phyloP scores from a whole-genome alignment of 2,113 vertebrate species.

The Trogon melanurus region DNA sequence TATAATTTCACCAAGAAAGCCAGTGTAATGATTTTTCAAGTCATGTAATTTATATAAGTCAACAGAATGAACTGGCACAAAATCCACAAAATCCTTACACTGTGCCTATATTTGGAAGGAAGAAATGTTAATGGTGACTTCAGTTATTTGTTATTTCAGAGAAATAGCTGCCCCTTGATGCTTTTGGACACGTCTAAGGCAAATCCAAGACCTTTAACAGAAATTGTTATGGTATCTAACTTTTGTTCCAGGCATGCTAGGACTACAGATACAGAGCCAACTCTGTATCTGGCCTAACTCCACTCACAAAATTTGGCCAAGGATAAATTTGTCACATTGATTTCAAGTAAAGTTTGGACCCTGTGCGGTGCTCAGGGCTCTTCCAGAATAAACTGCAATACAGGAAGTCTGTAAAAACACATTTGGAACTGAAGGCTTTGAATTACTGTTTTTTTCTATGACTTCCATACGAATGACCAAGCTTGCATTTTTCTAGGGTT shows the following conservation, averaged over 20 bases:
- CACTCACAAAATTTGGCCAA: slow-evolving; percentile 21
- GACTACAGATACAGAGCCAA: not conserved
- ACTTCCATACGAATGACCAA: not conserved
- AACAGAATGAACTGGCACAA: not conserved
- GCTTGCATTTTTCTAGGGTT: not conserved
- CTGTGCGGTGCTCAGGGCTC: not conserved
- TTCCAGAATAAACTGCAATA: not conserved
- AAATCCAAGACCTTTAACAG: slow-evolving; percentile 33
- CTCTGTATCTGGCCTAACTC: not conserved
- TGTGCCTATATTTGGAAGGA: not conserved
- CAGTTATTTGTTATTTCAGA: slow-evolving; percentile 8
- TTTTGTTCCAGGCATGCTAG: slow-evolving; percentile 6
- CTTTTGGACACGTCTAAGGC: not conserved
- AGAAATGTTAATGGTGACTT: not conserved
- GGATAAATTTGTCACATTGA: not conserved
- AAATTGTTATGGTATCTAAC: not conserved
- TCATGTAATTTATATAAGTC: not conserved
- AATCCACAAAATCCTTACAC: not conserved
- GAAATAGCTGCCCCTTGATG: not conserved
- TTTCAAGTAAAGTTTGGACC: not conserved
- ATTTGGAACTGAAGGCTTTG: not conserved
- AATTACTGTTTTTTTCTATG: not conserved
- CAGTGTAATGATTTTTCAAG: not conserved
- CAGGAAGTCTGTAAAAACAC: not conserved
- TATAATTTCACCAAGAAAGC: not conserved